Base-by-base conservation (phyloP, 1,140 invertebrate genomes). In the Ceratina calcarata region DNA sequence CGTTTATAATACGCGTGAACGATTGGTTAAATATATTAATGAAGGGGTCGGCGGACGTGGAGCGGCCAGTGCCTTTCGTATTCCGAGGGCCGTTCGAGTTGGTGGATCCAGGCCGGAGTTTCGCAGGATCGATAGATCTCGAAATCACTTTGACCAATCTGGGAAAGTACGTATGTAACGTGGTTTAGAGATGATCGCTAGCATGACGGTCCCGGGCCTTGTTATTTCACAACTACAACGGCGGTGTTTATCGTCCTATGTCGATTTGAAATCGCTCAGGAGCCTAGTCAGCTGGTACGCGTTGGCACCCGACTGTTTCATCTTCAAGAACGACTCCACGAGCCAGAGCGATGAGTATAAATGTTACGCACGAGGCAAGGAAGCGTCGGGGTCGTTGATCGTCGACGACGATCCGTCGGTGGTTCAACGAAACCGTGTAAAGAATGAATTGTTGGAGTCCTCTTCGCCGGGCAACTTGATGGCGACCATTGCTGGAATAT, bases 21-120 rank as follows among this genome's bases (percentile, higher is more conserved):
- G 18, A 15, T 55, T 55, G 12, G 53, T 55, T 55, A 10, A 15
- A 15, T 55, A 15, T 51, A n/a, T 8, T 66, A 32, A 57, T 61
- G 32, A 12, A 79, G 77, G 62, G 53, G 1, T 32, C 53, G 2
- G 0, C 32, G 1, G 0, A 0, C 10, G 20, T 74, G 0, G 2
- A 73, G 0, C 12, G 49, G 0, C 53, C 70, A 10, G 20, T 13
- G 0, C 65, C 80, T 20, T 75, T 82, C 20, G 60, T 32, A 55
- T 84, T 86, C 4, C 64, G 51, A 24, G 84, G 84, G 16, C 64
- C 71, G 0, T 82, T 84, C 13, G 69, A 82, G 16, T 57, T 87
- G 3, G 16, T 77, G 0, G 86, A 87, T 70, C 22, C 75, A 58
- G 84, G 86, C 0, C 22, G 57, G 3, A 86, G 69, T 71, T 71